Evolutionary conservation across 2,888 invertebrate species (phyloP).

Genomic region (Epirrhoe tristata): DNA sequence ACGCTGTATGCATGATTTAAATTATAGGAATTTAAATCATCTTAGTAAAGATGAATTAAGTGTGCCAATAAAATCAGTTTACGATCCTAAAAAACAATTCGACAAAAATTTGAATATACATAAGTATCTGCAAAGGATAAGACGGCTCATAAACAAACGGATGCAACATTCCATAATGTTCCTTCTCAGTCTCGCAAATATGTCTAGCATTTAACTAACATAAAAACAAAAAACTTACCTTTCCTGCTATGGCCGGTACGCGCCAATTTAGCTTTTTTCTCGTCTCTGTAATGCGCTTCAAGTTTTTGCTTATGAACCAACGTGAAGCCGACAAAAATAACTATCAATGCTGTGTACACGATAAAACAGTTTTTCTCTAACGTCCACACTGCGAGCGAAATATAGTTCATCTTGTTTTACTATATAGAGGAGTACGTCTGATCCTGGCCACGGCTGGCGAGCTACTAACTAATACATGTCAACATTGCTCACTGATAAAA

Average conservation of each 20-base stretch:
- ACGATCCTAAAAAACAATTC: no score
- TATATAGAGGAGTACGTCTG: slow-evolving; percentile 31
- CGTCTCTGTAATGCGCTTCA: slow-evolving; percentile 60
- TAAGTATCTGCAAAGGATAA: background rate
- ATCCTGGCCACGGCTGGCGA: slow-evolving; percentile 38
- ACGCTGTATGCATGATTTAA: no score
- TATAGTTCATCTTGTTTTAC: slow-evolving; percentile 67
- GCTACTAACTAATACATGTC: slow-evolving; percentile 42
- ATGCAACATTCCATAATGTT: background rate
- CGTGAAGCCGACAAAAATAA: slow-evolving; percentile 72
- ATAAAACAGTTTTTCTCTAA: slow-evolving; percentile 77
- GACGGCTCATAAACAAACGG: background rate
- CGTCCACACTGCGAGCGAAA: slow-evolving; percentile 72
- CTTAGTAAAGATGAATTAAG: no score
- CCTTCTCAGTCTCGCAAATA: background rate
- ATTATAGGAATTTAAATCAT: no score
- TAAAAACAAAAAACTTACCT: slow-evolving; percentile 56
- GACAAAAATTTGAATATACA: background rate
- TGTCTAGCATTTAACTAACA: background rate
- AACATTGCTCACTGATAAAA: slow-evolving; percentile 34
- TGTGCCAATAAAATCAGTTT: no score
- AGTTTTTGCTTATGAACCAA: slow-evolving; percentile 74
- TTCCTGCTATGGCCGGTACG: slow-evolving; percentile 56
- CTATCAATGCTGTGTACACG: slow-evolving; percentile 70
- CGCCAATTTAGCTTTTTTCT: slow-evolving; percentile 62